Conservation (phyloP, 2,113 vertebrate species). For the Calonectris borealis region DNA sequence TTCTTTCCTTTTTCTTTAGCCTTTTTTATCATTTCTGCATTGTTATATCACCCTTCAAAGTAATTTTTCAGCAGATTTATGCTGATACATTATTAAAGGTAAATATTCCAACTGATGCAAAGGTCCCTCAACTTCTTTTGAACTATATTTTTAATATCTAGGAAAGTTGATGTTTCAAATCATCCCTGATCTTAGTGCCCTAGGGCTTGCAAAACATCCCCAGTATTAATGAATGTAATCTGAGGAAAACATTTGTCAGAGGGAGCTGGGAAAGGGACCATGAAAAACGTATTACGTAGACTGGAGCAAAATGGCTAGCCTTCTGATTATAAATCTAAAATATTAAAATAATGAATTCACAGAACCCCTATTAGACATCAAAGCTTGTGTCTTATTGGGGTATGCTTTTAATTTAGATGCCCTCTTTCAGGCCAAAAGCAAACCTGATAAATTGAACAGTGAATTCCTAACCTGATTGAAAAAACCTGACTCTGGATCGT, state of each 20-base stretch:
- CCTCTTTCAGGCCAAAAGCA: slow-evolving; percentile 27
- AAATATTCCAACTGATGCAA: slow-evolving; percentile 53
- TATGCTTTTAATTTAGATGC: slow-evolving; percentile 64
- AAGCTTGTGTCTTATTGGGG: slow-evolving; percentile 52
- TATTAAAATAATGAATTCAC: slow-evolving; percentile 58
- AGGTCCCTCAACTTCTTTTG: slow-evolving; percentile 51
- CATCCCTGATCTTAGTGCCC: slow-evolving; percentile 30
- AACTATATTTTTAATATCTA: slow-evolving; percentile 68
- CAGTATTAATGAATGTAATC: slow-evolving; percentile 54
- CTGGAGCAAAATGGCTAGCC: slow-evolving; percentile 11
- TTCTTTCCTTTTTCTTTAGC: background rate
- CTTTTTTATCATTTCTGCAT: background rate
- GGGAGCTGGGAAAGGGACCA: slow-evolving; percentile 33
- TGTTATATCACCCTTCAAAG: background rate
- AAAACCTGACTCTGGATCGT: slow-evolving; percentile 31
- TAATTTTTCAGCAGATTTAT: slow-evolving; percentile 8
- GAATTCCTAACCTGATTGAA: slow-evolving; percentile 52
- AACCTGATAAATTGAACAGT: slow-evolving; percentile 58
- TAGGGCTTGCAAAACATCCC: slow-evolving; percentile 20
- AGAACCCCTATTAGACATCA: slow-evolving; percentile 60
- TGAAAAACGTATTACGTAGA: slow-evolving; percentile 43
- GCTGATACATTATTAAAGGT: slow-evolving; percentile 31
- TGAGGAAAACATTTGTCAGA: slow-evolving; percentile 48
- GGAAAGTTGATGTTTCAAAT: slow-evolving; percentile 64
- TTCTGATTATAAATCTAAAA: slow-evolving; percentile 65